Percentiles rank a stretch among this genome's conserved stretches.
These are phyloP conservation scores for Chiridota heheva DNA, from an alignment of 35 echinoderm and acorn worm genomes.

Conservation along the genomic window DNA sequence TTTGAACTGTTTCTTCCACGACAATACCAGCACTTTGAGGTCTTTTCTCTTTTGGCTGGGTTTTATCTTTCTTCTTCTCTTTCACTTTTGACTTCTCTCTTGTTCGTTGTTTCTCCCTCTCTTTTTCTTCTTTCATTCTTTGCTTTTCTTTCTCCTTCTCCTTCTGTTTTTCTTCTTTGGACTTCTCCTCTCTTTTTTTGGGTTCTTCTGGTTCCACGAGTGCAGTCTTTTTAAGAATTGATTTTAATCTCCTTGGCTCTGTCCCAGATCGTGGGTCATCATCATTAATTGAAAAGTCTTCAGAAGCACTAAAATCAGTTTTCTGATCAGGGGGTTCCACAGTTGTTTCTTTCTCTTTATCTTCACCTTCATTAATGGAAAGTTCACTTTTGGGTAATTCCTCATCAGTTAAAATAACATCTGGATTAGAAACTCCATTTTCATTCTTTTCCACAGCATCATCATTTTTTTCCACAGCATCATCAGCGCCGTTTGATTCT, in stretches of 20 bases:
- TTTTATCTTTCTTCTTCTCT: conserved; percentile 22
- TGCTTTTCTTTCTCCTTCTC: conserved; percentile 48
- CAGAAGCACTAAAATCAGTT: neutral
- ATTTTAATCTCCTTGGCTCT: conserved; percentile 50
- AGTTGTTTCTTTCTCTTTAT: neutral
- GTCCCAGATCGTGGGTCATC: neutral
- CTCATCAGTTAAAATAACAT: conserved; percentile 12
- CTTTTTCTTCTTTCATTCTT: conserved; percentile 17
- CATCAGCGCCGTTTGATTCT: too few species aligned
- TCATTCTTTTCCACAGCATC: neutral
- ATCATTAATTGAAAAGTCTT: neutral
- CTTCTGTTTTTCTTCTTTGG: conserved; percentile 22
- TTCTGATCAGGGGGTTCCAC: conserved; percentile 15
- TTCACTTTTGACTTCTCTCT: conserved; percentile 36
- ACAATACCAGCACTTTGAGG: neutral
- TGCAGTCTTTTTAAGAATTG: conserved; percentile 53
- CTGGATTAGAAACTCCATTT: conserved; percentile 15
- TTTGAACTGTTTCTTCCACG: neutral
- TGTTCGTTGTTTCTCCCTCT: conserved; percentile 46
- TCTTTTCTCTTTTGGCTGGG: neutral
- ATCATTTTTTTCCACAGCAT: too few species aligned
- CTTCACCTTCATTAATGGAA: neutral
- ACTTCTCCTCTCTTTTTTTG: conserved; percentile 20
- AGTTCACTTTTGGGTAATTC: neutral
- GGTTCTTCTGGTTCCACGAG: conserved; percentile 1